These are phyloP conservation scores for Episyrphus balteatus DNA, from an alignment of 1,140 invertebrate species.

Conservation along the genomic window DNA sequence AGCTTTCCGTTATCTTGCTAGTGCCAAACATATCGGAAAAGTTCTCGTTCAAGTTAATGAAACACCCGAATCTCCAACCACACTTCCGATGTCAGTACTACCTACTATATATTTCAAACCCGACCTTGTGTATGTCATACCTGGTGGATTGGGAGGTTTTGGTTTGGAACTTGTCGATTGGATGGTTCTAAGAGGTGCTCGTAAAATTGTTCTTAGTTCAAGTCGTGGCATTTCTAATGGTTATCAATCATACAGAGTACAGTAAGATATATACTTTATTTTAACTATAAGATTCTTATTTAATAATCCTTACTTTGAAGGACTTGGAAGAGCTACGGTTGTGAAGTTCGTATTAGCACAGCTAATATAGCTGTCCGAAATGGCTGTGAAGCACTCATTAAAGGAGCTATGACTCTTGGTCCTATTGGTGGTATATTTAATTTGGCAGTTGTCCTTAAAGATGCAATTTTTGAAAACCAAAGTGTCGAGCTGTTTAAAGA, in stretches of 20 bases:
- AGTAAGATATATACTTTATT: slow-evolving; percentile 34
- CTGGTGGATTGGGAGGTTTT: slow-evolving; percentile 79
- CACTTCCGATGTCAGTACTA: slow-evolving; percentile 22
- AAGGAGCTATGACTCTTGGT: slow-evolving; percentile 45
- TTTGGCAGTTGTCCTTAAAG: slow-evolving; percentile 59
- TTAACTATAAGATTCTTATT: background rate
- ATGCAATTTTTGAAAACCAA: slow-evolving; percentile 52
- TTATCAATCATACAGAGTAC: slow-evolving; percentile 59
- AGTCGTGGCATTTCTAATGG: slow-evolving; percentile 64
- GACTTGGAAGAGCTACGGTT: slow-evolving; percentile 52
- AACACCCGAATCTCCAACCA: slow-evolving; percentile 11
- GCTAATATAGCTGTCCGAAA: slow-evolving; percentile 49
- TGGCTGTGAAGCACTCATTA: slow-evolving; percentile 52
- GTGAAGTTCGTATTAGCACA: slow-evolving; percentile 49
- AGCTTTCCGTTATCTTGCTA: slow-evolving; percentile 65
- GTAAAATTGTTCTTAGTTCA: slow-evolving; percentile 67
- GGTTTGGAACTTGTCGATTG: slow-evolving; percentile 84
- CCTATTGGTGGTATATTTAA: slow-evolving; percentile 72
- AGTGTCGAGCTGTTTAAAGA: slow-evolving; percentile 44
- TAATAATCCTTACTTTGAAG: slow-evolving; percentile 22
- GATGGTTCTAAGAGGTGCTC: slow-evolving; percentile 71
- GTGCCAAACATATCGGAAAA: slow-evolving; percentile 83
- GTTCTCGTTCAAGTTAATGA: slow-evolving; percentile 39
- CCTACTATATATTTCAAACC: slow-evolving; percentile 38
- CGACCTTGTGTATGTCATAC: slow-evolving; percentile 43